Evolutionary conservation across 35 echinoderm and acorn worm species (phyloP).

Genomic region (Lytechinus pictus): DNA sequence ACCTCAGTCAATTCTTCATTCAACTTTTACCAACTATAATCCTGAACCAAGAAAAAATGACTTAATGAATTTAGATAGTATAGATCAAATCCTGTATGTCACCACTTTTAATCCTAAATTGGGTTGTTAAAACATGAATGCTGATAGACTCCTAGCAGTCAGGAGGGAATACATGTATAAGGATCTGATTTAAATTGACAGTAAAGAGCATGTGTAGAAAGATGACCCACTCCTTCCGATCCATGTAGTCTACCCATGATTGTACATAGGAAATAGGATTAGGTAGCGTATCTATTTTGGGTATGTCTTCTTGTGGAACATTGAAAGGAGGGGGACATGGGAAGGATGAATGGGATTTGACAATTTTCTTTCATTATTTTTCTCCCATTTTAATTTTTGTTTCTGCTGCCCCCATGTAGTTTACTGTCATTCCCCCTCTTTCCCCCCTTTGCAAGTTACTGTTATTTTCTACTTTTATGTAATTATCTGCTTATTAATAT

Average conservation of each 20-base stretch:
- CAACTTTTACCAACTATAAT: background rate
- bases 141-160: background rate
- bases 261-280: background rate
- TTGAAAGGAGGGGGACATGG: background rate
- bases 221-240: constrained; percentile 7
- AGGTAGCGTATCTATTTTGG: constrained; percentile 2
- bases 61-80: background rate
- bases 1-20: too few relatives aligned
- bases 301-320: constrained; percentile 2
- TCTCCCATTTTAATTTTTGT: background rate
- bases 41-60: background rate
- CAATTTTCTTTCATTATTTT: constrained; percentile 15
- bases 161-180: background rate
- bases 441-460: background rate
- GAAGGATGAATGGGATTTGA: background rate
- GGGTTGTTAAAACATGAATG: constrained; percentile 18
- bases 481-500: too few relatives aligned
- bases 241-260: constrained; percentile 1
- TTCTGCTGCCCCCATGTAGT: background rate
- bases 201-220: background rate
- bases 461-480: background rate
- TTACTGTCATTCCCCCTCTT: background rate
- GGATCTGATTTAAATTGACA: background rate
- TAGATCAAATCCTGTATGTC: background rate
- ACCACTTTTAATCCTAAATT: background rate